These are phyloP conservation scores for Hyles euphorbiae DNA, from an alignment of 1,140 invertebrate genomes.

Conservation along the genomic window DNA sequence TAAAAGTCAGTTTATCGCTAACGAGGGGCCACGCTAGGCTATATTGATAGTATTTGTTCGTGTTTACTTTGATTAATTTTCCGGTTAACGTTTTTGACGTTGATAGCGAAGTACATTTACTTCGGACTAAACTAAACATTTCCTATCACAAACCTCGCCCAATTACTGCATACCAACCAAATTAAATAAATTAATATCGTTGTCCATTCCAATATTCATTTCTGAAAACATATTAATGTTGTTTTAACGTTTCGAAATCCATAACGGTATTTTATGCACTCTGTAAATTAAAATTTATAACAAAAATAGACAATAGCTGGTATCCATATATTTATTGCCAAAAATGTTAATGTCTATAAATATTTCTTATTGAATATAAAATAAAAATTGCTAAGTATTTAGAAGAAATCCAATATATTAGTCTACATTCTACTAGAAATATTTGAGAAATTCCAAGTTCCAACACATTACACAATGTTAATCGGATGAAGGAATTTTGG, in stretches of 20 bases:
- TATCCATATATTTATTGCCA: too few species aligned
- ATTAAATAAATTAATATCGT: too few species aligned
- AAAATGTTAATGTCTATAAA: too few species aligned
- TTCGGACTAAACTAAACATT: neutral
- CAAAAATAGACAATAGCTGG: too few species aligned
- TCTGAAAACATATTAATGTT: too few species aligned
- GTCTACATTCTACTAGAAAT: constrained; percentile 8
- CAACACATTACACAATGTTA: constrained; percentile 22
- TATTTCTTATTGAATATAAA: too few species aligned
- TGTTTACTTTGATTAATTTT: constrained; percentile 40
- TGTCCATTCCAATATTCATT: too few species aligned
- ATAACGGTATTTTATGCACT: too few species aligned
- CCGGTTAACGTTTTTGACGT: constrained; percentile 31
- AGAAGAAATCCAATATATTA: neutral
- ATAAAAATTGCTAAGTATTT: neutral
- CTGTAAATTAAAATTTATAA: too few species aligned
- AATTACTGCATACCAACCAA: too few species aligned
- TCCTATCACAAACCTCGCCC: too few species aligned
- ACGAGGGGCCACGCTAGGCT: constrained; percentile 36
- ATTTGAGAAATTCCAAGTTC: constrained; percentile 12
- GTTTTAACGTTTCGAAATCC: too few species aligned
- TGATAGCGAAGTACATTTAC: constrained; percentile 1
- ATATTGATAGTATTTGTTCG: constrained; percentile 24
- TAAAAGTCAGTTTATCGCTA: constrained; percentile 49
- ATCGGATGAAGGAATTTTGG: constrained; percentile 24